Conservation (phyloP, 2,888 invertebrate genomes). For the Omphaloscelis lunosa region DNA sequence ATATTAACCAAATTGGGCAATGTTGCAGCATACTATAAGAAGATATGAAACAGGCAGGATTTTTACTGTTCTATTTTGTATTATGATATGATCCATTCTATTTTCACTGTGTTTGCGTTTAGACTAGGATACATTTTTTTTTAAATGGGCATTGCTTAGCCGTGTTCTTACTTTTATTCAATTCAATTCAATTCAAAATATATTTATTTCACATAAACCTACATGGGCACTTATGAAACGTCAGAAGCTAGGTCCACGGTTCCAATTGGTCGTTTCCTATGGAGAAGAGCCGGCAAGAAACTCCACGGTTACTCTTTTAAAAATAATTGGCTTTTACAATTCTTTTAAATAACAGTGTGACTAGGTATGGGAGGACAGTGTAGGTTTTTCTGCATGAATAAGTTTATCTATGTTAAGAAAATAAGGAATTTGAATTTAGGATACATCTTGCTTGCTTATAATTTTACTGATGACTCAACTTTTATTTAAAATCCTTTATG, state of each 20-base stretch:
- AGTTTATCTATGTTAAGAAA: background rate
- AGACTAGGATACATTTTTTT: background rate
- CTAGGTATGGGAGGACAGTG: too few species aligned
- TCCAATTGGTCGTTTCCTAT: too few species aligned
- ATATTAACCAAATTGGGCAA: slow-evolving; percentile 45
- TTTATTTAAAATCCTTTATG: background rate
- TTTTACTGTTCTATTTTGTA: slow-evolving; percentile 29
- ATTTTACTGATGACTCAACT: background rate
- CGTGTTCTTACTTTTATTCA: background rate
- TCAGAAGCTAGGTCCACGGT: too few species aligned
- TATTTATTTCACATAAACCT: too few species aligned
- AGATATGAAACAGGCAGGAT: background rate
- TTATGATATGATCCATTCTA: slow-evolving; percentile 4
- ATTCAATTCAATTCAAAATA: too few species aligned
- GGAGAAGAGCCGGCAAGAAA: too few species aligned
- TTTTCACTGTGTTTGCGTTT: background rate
- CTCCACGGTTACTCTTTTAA: too few species aligned
- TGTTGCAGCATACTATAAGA: slow-evolving; percentile 27
- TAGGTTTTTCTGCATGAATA: background rate
- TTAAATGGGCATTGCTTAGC: background rate
- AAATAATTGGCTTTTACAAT: too few species aligned
- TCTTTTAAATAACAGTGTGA: too few species aligned
- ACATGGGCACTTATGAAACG: too few species aligned
- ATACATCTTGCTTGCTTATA: background rate
- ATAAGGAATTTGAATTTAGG: background rate